Conservation (phyloP, 2,888 invertebrate genomes). For the Diarsia dahlii region DNA sequence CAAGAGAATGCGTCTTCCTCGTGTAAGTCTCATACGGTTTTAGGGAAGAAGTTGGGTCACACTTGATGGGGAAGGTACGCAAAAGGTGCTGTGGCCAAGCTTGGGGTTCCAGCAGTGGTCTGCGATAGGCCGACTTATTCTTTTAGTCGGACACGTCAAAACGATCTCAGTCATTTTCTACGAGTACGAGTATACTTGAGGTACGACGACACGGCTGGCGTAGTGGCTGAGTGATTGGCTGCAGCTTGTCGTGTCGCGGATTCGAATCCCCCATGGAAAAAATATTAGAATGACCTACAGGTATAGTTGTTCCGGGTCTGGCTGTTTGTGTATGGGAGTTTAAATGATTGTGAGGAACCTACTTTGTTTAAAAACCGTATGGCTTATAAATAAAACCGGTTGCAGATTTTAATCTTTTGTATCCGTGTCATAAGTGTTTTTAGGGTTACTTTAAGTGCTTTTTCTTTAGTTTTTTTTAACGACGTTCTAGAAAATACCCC, state of each 20-base stretch:
- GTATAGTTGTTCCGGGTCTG: not conserved
- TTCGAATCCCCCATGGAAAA: not conserved
- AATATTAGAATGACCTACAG: not conserved
- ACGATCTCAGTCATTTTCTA: not conserved
- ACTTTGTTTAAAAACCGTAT: no score
- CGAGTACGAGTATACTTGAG: not conserved
- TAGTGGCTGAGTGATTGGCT: not conserved
- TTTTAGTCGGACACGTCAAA: not conserved
- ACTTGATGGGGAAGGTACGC: not conserved
- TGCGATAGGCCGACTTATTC: not conserved
- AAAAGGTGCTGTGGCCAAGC: not conserved
- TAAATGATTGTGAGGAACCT: not conserved
- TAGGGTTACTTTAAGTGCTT: not conserved
- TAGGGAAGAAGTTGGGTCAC: no score
- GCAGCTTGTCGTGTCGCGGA: not conserved
- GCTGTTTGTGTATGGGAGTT: not conserved
- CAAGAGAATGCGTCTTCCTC: slow-evolving; percentile 94
- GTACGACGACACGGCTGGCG: not conserved
- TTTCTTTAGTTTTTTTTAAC: not conserved
- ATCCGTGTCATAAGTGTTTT: not conserved
- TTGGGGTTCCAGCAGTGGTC: not conserved
- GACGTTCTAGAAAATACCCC: slow-evolving; percentile 81
- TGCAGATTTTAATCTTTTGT: not conserved
- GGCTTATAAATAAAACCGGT: not conserved
- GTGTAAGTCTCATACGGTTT: slow-evolving; percentile 87